phyloP scores from a whole-genome alignment of 2,888 invertebrate genomes.

The Drosophila planitibia region DNA sequence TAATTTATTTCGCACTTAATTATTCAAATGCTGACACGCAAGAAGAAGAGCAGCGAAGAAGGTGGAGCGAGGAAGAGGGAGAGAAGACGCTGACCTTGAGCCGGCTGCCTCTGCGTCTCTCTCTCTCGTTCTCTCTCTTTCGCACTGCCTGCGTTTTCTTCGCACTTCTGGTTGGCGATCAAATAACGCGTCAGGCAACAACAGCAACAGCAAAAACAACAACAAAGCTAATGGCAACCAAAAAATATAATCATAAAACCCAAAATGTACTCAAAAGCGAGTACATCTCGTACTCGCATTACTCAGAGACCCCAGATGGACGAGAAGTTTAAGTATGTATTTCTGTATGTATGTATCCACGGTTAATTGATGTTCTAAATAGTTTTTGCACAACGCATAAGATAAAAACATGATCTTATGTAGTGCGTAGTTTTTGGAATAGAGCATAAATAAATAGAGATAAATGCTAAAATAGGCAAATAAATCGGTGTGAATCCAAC shows the following conservation, averaged over 20 bases:
- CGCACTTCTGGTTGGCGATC: slow-evolving; percentile 60
- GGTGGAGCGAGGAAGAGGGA: background rate
- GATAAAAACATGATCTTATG: slow-evolving; percentile 23
- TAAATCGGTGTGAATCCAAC: slow-evolving; percentile 10
- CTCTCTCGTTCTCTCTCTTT: background rate
- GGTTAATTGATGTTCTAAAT: slow-evolving; percentile 48
- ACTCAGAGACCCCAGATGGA: slow-evolving; percentile 17
- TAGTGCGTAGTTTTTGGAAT: slow-evolving; percentile 38
- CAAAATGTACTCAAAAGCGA: slow-evolving; percentile 11
- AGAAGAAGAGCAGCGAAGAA: slow-evolving; percentile 25
- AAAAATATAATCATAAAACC: slow-evolving; percentile 40
- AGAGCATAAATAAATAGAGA: slow-evolving; percentile 11
- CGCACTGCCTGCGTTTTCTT: slow-evolving; percentile 1
- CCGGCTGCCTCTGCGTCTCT: slow-evolving; percentile 1
- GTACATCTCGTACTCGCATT: slow-evolving; percentile 32
- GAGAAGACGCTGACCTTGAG: slow-evolving; percentile 62
- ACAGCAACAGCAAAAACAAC: background rate
- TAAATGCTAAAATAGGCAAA: slow-evolving; percentile 14
- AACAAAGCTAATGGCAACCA: slow-evolving; percentile 29
- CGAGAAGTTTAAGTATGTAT: background rate
- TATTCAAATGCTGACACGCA: slow-evolving; percentile 60
- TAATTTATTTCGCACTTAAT: slow-evolving; percentile 80
- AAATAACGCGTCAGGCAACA: slow-evolving; percentile 54
- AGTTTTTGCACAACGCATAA: slow-evolving; percentile 49
- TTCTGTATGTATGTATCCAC: background rate